These are phyloP conservation scores for Lasioglossum marginatum DNA, from an alignment of 2,888 invertebrate species.

Conservation along the genomic window DNA sequence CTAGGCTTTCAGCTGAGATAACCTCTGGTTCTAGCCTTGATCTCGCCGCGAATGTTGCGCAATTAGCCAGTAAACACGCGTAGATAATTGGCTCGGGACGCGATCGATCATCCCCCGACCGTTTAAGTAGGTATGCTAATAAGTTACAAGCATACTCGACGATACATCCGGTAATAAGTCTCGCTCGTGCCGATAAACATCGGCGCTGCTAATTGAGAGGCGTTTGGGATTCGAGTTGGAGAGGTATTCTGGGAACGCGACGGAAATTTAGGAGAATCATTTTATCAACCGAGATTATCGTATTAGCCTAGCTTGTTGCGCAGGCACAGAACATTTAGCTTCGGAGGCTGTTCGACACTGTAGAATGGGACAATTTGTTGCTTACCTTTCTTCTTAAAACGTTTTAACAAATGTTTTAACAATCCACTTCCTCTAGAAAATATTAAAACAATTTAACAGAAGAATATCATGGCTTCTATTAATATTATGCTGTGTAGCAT, in stretches of 20 bases:
- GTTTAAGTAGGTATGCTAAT: slow-evolving; percentile 59
- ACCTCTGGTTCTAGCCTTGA: slow-evolving; percentile 50
- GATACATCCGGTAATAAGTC: slow-evolving; percentile 37
- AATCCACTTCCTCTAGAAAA: too few species aligned
- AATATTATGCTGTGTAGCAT: too few species aligned
- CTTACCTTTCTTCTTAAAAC: too few species aligned
- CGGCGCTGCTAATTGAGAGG: slow-evolving; percentile 52
- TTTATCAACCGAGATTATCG: background rate
- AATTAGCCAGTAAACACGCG: background rate
- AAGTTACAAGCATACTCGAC: slow-evolving; percentile 42
- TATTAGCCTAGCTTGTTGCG: background rate
- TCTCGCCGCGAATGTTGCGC: slow-evolving; percentile 31
- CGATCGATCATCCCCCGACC: slow-evolving; percentile 54
- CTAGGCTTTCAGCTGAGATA: slow-evolving; percentile 32
- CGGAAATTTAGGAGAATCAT: background rate
- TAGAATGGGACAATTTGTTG: too few species aligned
- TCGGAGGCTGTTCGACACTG: too few species aligned
- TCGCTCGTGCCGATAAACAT: slow-evolving; percentile 32
- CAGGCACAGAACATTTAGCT: background rate
- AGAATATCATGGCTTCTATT: too few species aligned
- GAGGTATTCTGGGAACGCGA: background rate
- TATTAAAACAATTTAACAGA: too few species aligned
- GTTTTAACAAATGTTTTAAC: too few species aligned
- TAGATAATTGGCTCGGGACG: slow-evolving; percentile 54
- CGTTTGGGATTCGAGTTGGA: background rate